phyloP scores from a whole-genome alignment of 2,797 vertebrate genomes.

The Mormyrus proboscirostris region DNA sequence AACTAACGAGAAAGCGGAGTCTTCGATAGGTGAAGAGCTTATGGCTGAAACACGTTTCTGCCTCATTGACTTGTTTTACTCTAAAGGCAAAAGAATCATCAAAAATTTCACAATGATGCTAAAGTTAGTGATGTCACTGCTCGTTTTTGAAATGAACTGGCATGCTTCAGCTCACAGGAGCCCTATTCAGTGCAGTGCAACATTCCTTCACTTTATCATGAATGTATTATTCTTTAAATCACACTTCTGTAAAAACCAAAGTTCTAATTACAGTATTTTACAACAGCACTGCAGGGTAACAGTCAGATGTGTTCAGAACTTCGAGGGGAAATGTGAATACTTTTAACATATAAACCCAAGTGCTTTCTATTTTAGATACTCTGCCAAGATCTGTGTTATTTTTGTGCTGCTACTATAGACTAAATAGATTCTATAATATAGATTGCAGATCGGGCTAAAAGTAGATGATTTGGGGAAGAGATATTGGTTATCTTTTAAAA shows the following conservation, averaged over 20 bases:
- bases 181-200: slow-evolving; percentile 40
- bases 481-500: background rate
- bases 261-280: slow-evolving; percentile 33
- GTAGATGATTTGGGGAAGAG: background rate
- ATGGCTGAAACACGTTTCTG: slow-evolving; percentile 32
- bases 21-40: slow-evolving; percentile 32
- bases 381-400: background rate
- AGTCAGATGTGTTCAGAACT: background rate
- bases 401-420: background rate
- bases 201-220: slow-evolving; percentile 30
- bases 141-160: slow-evolving; percentile 22
- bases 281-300: slow-evolving; percentile 32
- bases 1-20: slow-evolving; percentile 44
- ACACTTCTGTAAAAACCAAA: slow-evolving; percentile 13
- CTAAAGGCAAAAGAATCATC: slow-evolving; percentile 25
- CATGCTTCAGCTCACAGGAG: slow-evolving; percentile 42
- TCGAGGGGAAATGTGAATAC: background rate
- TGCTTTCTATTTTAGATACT: background rate
- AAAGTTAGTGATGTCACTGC: background rate
- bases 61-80: slow-evolving; percentile 25
- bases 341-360: background rate
- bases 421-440: background rate
- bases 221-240: slow-evolving; percentile 1
- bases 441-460: background rate
- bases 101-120: slow-evolving; percentile 19